These are phyloP conservation scores for Imbricaverruca yamaguchii DNA, from an alignment of 2,888 invertebrate species.

Conservation along the genomic window DNA sequence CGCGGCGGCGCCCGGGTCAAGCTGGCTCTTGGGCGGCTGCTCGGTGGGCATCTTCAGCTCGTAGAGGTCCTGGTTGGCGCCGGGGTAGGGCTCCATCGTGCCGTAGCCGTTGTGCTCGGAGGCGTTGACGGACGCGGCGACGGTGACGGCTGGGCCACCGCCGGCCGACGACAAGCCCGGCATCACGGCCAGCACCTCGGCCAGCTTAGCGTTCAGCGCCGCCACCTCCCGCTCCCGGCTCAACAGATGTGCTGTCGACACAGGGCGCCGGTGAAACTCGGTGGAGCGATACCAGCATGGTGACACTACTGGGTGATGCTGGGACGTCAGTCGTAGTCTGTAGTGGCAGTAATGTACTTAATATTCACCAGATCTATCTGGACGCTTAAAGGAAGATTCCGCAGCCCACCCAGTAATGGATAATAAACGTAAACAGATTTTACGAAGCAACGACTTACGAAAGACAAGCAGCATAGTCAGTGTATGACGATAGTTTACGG, in stretches of 20 bases:
- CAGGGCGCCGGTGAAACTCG: too few species aligned
- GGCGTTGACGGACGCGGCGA: constrained; percentile 29
- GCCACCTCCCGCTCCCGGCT: constrained; percentile 85
- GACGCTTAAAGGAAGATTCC: too few species aligned
- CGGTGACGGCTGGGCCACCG: constrained; percentile 22
- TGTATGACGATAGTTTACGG: too few species aligned
- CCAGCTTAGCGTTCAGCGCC: constrained; percentile 80
- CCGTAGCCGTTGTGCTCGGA: constrained; percentile 27
- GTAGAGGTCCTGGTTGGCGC: constrained; percentile 16
- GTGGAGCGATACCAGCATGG: too few species aligned
- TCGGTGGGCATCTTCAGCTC: constrained; percentile 24
- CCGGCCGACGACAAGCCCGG: constrained; percentile 42
- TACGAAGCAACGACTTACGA: too few species aligned
- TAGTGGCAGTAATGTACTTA: too few species aligned
- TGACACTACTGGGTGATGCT: too few species aligned
- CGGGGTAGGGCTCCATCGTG: background rate
- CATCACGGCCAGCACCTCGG: constrained; percentile 89
- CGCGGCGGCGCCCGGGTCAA: constrained; percentile 45
- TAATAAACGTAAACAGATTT: too few species aligned
- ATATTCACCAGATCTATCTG: too few species aligned
- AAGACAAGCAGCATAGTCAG: too few species aligned
- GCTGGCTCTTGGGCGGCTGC: constrained; percentile 32
- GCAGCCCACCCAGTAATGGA: too few species aligned
- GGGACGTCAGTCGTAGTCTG: too few species aligned
- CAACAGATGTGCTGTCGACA: constrained; percentile 61